These are phyloP conservation scores for Ctenoplectra terminalis DNA, from an alignment of 1,140 invertebrate genomes.

Conservation along the genomic window DNA sequence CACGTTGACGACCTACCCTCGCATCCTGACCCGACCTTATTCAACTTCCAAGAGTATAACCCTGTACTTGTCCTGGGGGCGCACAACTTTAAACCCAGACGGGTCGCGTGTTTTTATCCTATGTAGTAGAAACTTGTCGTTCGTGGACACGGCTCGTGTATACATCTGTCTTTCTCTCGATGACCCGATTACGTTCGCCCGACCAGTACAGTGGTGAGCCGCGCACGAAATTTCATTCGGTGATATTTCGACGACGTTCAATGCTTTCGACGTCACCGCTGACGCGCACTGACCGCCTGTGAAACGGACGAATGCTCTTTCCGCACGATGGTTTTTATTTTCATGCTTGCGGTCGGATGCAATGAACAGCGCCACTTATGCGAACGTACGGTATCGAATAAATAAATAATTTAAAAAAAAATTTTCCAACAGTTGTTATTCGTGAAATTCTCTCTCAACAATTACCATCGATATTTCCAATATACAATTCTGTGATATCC, in stretches of 20 bases:
- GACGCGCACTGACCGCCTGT: neutral
- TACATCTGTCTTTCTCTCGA: no score
- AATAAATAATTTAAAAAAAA: neutral
- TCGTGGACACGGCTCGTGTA: neutral
- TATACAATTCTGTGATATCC: neutral
- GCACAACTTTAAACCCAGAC: neutral
- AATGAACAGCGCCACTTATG: neutral
- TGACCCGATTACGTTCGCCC: slow-evolving; percentile 6
- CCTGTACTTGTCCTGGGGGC: neutral
- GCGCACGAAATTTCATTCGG: slow-evolving; percentile 22
- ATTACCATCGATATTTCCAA: no score
- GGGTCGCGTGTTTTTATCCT: neutral
- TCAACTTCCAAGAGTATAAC: slow-evolving; percentile 33
- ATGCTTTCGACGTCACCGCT: slow-evolving; percentile 16
- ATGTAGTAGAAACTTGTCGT: no score
- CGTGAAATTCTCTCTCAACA: no score
- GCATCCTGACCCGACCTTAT: slow-evolving; percentile 22
- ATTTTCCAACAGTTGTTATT: neutral
- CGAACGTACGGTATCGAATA: no score
- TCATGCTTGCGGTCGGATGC: neutral
- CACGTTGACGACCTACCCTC: slow-evolving; percentile 37
- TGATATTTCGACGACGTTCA: slow-evolving; percentile 18
- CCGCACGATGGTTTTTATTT: neutral
- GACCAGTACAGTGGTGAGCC: neutral
- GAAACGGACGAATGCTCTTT: neutral